Evolutionary conservation across 2,888 invertebrate genomes (phyloP), one percentile per base, ranked within the genome.

Genomic region (Furcula furcula): DNA sequence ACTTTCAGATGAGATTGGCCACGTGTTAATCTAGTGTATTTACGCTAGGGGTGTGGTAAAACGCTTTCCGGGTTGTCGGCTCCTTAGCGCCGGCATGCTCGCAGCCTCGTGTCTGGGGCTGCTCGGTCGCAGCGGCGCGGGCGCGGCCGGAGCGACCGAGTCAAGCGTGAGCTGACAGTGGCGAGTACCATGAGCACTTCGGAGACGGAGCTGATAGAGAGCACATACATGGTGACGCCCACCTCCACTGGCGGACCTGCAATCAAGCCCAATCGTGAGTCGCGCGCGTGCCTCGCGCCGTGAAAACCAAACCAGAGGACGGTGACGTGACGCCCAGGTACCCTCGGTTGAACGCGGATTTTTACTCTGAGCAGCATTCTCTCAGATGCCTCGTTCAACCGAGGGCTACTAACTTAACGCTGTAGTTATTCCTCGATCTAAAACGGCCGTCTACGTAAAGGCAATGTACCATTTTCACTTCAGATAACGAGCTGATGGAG

Each of bases 161-260:
- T 66, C 80, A 82, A 81, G 80, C 79, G 76, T 73, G 73, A 78
- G 83, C 86, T 90, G 90, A 80, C 72, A 76, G 69, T 70, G 77
- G 74, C 83, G 87, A 86, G 87, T 95, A 97, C 97, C 97, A 97
- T 97, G 93, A 97, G 94, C 90, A 97, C 97, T 94, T 98, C 98
- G 90, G 97, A 97, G 91, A 98, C 96, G 90, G 97, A 97, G 92
- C 97, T 96, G 93, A 98, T 98, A 92, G 96, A 96, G 91, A 97
- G 94, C 91, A 98, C 97, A 93, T 97, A 97, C 95, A 98, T 97
- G 91, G 97, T 97, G 91, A 97, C 96, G 89, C 97, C 97, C 89
- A 98, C 97, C 90, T 96, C 96, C 91, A 98, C 98, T 83, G 98
- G 97, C 90, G 95, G 95, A 94, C 96, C 97, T 97, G 95, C 90